A percentile compares a stretch with the other conserved stretches of the same genome.
Evolutionary conservation across 2,888 invertebrate genomes (phyloP).

Genomic region (Chrysopilus asiliformis): DNA sequence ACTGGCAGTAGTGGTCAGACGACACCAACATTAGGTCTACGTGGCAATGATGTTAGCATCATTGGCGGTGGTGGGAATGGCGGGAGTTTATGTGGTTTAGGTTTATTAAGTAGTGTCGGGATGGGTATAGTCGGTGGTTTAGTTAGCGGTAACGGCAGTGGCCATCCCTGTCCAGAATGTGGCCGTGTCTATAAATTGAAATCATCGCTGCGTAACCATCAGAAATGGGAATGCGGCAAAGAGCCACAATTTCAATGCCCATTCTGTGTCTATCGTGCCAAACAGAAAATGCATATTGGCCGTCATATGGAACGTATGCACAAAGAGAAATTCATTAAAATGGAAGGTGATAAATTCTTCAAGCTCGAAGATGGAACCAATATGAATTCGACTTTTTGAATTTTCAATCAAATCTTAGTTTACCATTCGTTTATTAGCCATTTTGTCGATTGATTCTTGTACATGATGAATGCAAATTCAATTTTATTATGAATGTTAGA

Average conservation of each 20-base stretch:
- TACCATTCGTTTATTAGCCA: too few species aligned
- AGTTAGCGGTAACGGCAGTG: slow-evolving; percentile 34
- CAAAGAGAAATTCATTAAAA: slow-evolving; percentile 44
- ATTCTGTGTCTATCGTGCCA: slow-evolving; percentile 70
- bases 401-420: background rate
- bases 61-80: slow-evolving; percentile 10
- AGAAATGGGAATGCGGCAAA: slow-evolving; percentile 77
- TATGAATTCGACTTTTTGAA: slow-evolving; percentile 13
- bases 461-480: too few species aligned
- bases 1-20: background rate
- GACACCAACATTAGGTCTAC: background rate
- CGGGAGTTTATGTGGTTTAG: slow-evolving; percentile 5
- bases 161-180: slow-evolving; percentile 68
- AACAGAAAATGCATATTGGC: slow-evolving; percentile 74
- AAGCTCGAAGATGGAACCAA: slow-evolving; percentile 14
- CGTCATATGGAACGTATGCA: slow-evolving; percentile 75
- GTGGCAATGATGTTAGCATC: background rate
- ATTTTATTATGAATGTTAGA: too few species aligned
- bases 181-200: slow-evolving; percentile 76
- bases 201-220: slow-evolving; percentile 69
- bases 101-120: slow-evolving; percentile 11
- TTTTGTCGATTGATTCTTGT: too few species aligned
- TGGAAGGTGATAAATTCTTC: slow-evolving; percentile 29
- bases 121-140: slow-evolving; percentile 17
- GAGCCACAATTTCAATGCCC: slow-evolving; percentile 73